A percentile compares a stretch with the other conserved stretches of the same genome.
Evolutionary conservation across 2,113 vertebrate species (phyloP).

Genomic region (Tringa solitaria): DNA sequence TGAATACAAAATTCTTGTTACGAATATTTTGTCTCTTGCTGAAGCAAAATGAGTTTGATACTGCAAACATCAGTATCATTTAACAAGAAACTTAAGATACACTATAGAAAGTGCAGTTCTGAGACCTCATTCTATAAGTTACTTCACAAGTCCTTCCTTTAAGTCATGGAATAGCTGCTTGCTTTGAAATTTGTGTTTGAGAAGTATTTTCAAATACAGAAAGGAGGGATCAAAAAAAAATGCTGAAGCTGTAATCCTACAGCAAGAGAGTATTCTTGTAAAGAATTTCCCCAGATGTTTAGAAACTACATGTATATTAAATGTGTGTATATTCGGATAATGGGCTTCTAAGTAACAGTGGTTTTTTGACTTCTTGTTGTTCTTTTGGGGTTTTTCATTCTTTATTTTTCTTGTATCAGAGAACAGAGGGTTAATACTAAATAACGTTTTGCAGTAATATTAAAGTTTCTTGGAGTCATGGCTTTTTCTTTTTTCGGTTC

Average conservation of each 20-base stretch:
- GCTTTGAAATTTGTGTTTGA: not conserved
- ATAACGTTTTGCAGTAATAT: not conserved
- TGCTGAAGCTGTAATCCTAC: not conserved
- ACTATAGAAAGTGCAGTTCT: not conserved
- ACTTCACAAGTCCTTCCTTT: not conserved
- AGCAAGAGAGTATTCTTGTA: not conserved
- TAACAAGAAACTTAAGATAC: not conserved
- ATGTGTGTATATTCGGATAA: not conserved
- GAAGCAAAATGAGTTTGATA: not conserved
- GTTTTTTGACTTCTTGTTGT: not conserved
- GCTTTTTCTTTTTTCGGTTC: not conserved
- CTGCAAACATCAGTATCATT: not conserved
- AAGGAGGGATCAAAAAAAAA: not conserved
- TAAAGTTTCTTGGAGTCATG: not conserved
- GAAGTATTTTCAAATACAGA: not conserved
- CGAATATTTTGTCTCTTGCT: rapidly evolving
- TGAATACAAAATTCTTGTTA: not conserved
- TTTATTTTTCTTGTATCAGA: not conserved
- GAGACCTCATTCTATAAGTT: not conserved
- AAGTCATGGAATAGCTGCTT: not conserved
- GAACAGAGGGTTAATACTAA: not conserved
- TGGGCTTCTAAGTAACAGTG: not conserved
- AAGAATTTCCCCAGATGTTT: not conserved
- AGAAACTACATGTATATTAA: not conserved
- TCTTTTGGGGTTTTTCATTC: rapidly evolving